Evolutionary conservation across 2,888 invertebrate genomes (phyloP), one percentile per base, ranked within the genome.

Genomic region (Sturmia bella): DNA sequence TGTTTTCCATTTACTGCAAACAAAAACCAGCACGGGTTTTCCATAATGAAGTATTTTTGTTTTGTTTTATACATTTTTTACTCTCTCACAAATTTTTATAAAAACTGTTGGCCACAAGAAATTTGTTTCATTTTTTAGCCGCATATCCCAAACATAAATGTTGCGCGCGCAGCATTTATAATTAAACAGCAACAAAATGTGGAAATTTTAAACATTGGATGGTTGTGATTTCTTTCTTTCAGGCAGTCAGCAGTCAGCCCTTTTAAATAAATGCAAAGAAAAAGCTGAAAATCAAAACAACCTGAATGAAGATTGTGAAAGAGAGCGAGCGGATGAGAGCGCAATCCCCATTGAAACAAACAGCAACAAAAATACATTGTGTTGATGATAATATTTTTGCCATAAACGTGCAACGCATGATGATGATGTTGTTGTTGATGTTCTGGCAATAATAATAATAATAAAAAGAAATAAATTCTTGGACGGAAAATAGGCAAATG

Each of bases 151-250:
- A 69, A 43, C 37, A 7, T 7, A 64, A 78, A 48, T 70, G 24
- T 39, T 82, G 82, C 82, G 82, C 82, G 82, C 82, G 82, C 82
- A 82, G 82, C 57, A 78, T 82, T 82, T 82, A 82, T 82, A 82
- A 82, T 78, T 82, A 78, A 66, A 76, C 19, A 50, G 48, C 52
- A 73, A 61, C 21, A 27, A 37, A 50, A 45, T 11, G 27, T 68
- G 27, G 41, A 52, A 13, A 13, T 52, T 66, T 21, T 52, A 41
- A 11, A 54, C 4, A 12, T 59, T 41, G 27, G 24, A 59, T 57
- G 27, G 24, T 50, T 57, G 9, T 54, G 19, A 63, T 72, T 52
- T 69, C 37, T n/a, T 27, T 43, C 3, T 43, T 52, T 17, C 56
- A 64, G 54, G 48, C 39, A 15, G 39, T 17, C 68, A 32, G 17